Conservation (phyloP, 2,888 invertebrate species). For the Torymus texanus region DNA sequence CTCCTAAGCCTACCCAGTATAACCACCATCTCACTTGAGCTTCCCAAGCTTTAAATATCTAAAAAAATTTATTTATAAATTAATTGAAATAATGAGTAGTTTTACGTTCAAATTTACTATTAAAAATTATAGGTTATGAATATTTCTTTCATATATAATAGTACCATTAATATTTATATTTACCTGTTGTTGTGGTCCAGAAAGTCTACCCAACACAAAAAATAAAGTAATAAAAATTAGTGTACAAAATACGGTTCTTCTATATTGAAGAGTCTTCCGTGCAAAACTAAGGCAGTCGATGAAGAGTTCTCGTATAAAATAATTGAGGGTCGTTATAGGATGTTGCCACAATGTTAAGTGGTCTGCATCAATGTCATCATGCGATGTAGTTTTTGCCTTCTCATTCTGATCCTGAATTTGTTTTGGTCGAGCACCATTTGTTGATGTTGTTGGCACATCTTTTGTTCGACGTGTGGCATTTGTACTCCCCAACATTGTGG, state of each 20-base stretch:
- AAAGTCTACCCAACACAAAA: slow-evolving; percentile 67
- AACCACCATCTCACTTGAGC: slow-evolving; percentile 82
- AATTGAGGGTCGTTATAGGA: slow-evolving; percentile 71
- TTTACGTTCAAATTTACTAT: not conserved
- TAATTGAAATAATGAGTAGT: not conserved
- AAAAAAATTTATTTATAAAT: slow-evolving; percentile 53
- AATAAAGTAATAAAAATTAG: slow-evolving; percentile 67
- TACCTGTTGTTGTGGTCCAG: slow-evolving; percentile 73
- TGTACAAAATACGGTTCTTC: slow-evolving; percentile 68
- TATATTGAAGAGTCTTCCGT: slow-evolving; percentile 69
- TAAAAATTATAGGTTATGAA: not conserved
- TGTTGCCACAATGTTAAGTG: slow-evolving; percentile 72
- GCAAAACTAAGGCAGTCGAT: slow-evolving; percentile 69
- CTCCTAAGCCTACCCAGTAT: slow-evolving; percentile 95
- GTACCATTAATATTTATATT: slow-evolving; percentile 32
- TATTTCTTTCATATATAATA: not conserved
- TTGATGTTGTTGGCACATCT: slow-evolving; percentile 61
- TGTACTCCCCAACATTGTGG: slow-evolving; percentile 68
- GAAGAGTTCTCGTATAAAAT: slow-evolving; percentile 72
- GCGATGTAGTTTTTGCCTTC: slow-evolving; percentile 19
- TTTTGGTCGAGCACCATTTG: slow-evolving; percentile 61
- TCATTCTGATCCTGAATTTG: slow-evolving; percentile 52
- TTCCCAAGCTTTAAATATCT: slow-evolving; percentile 71
- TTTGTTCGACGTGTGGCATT: slow-evolving; percentile 68
- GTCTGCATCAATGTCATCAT: slow-evolving; percentile 67